Percentiles rank a stretch among this genome's conserved stretches.
Conservation (phyloP, 2,113 vertebrate genomes). For the Sapajus apella region DNA sequence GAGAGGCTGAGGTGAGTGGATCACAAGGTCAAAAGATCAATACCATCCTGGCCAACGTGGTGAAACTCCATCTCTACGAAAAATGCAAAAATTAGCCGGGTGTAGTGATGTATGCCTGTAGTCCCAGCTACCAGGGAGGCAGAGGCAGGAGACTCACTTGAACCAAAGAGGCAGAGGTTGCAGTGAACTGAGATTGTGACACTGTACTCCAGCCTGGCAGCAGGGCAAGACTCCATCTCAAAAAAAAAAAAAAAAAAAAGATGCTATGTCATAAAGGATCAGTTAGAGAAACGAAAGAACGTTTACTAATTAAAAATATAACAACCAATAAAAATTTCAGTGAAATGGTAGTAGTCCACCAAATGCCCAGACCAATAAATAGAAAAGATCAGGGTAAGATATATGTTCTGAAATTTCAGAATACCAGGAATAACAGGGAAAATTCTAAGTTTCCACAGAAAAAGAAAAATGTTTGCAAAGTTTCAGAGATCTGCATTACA, state of each 20-base stretch:
- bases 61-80: no score
- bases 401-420: neutral
- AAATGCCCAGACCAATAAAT: neutral
- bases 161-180: no score
- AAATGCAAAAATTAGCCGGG: no score
- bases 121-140: no score
- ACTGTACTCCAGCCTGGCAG: no score
- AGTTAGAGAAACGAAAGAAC: neutral
- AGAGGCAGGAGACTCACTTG: no score
- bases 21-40: no score
- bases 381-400: neutral
- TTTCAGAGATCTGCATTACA: neutral
- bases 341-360: neutral
- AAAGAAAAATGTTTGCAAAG: neutral
- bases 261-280: neutral
- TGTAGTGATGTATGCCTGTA: no score
- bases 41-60: no score
- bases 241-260: neutral
- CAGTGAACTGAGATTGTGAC: no score
- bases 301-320: neutral
- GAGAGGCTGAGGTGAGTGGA: no score
- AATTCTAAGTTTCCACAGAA: neutral
- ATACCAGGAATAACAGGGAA: neutral
- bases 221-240: no score
- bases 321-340: neutral